Conservation (phyloP, 2,113 vertebrate genomes). For the Equus quagga region DNA sequence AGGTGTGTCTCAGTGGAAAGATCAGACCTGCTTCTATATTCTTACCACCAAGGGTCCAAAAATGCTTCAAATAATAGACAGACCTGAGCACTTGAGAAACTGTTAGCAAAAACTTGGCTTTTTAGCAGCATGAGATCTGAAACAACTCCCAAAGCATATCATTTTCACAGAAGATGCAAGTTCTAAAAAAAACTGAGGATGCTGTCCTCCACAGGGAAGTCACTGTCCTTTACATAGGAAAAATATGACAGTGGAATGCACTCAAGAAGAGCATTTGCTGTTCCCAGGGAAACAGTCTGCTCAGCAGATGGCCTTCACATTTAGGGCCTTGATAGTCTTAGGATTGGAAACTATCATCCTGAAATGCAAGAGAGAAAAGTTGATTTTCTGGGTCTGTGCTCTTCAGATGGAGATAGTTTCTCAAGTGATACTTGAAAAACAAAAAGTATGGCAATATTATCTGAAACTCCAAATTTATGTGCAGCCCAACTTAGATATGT, state of each 20-base stretch:
- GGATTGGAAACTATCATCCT: conserved; percentile 21
- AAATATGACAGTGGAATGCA: not conserved
- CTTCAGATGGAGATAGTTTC: conserved; percentile 5
- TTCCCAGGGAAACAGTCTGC: not conserved
- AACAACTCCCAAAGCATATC: not conserved
- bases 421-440: not conserved
- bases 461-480: conserved; percentile 7
- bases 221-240: conserved; percentile 51
- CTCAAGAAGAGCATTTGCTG: not conserved
- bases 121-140: not conserved
- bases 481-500: not conserved
- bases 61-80: not conserved
- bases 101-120: not conserved
- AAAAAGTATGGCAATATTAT: not conserved
- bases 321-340: not conserved
- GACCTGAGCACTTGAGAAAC: not conserved
- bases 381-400: not conserved
- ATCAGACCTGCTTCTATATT: not conserved
- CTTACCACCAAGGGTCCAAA: not conserved
- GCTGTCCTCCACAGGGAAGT: not conserved
- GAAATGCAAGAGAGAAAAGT: conserved; percentile 40
- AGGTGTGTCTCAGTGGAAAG: not conserved
- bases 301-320: conserved; percentile 46
- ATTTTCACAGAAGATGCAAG: not conserved
- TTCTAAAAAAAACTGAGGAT: not conserved